Evolutionary conservation across 2,888 invertebrate species (phyloP).

Genomic region (Drosophila anomelani): DNA sequence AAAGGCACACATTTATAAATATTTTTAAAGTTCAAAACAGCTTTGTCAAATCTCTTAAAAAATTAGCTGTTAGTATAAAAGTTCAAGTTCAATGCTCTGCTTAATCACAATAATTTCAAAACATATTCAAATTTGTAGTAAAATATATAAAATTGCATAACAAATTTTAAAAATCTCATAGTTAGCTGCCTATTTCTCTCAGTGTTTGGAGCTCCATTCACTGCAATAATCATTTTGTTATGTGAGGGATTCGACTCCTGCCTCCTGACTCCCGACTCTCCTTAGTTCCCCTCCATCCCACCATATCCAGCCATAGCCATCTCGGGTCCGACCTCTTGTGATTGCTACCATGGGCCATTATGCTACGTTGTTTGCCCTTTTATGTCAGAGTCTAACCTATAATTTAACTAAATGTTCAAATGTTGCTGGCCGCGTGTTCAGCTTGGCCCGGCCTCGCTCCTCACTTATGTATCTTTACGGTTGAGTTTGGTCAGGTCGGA

Average conservation of each 20-base stretch:
- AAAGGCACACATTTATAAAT: too few relatives aligned
- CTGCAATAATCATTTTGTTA: constrained; percentile 78
- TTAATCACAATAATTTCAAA: too few relatives aligned
- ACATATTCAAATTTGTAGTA: too few relatives aligned
- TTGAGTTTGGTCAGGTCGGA: constrained; percentile 29
- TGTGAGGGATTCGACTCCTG: constrained; percentile 43
- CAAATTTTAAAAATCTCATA: too few relatives aligned
- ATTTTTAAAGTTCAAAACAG: too few relatives aligned
- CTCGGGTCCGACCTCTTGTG: constrained; percentile 48
- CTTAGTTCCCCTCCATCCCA: not conserved
- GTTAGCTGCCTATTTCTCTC: not conserved
- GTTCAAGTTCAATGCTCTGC: too few relatives aligned
- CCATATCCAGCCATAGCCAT: constrained; percentile 5
- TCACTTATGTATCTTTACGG: constrained; percentile 2
- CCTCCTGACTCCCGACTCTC: not conserved
- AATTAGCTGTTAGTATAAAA: too few relatives aligned
- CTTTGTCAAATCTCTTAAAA: too few relatives aligned
- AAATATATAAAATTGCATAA: too few relatives aligned
- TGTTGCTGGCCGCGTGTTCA: constrained; percentile 58
- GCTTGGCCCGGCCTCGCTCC: constrained; percentile 12
- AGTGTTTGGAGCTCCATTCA: constrained; percentile 22
- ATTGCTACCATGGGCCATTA: constrained; percentile 77
- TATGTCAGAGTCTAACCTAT: constrained; percentile 80
- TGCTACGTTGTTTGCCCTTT: constrained; percentile 82
- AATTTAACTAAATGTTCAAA: constrained; percentile 83